Percentiles rank a stretch among this genome's conserved stretches.
Evolutionary conservation across 2,113 vertebrate genomes (phyloP).

Genomic region (Nycticorax nycticorax): DNA sequence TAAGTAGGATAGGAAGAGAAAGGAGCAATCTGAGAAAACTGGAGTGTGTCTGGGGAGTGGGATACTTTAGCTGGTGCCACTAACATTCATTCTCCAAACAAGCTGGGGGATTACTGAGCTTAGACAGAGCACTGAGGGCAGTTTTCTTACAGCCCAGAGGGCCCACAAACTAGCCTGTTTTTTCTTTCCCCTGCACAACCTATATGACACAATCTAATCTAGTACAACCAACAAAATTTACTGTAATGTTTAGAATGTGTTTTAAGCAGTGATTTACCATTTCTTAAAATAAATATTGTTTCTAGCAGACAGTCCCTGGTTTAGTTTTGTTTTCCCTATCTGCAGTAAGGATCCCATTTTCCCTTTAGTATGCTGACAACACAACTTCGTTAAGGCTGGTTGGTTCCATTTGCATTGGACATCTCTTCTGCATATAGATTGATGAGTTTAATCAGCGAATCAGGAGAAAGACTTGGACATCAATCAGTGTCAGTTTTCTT

Average conservation of each 20-base stretch:
- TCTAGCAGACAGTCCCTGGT: neutral
- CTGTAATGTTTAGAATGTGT: neutral
- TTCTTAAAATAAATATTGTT: constrained; percentile 39
- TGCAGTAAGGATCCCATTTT: constrained; percentile 40
- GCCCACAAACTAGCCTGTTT: neutral
- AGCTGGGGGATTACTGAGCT: neutral
- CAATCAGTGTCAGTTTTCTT: constrained; percentile 89
- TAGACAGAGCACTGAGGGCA: neutral
- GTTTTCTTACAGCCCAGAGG: neutral
- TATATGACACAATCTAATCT: constrained; percentile 11
- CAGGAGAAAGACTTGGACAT: constrained; percentile 90
- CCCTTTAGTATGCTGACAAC: constrained; percentile 87
- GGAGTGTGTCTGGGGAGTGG: neutral
- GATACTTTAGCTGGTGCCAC: neutral
- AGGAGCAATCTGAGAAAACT: neutral
- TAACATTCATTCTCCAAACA: neutral
- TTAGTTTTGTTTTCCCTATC: constrained; percentile 31
- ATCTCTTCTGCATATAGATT: constrained; percentile 92
- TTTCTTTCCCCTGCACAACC: neutral
- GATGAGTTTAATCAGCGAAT: constrained; percentile 99
- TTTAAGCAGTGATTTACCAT: constrained; percentile 50
- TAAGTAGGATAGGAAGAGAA: neutral
- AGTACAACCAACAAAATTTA: neutral
- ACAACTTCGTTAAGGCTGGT: constrained; percentile 89
- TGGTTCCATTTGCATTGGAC: constrained; percentile 96